Conservation (phyloP, 2,113 vertebrate genomes). For the Hepsetus odoe region DNA sequence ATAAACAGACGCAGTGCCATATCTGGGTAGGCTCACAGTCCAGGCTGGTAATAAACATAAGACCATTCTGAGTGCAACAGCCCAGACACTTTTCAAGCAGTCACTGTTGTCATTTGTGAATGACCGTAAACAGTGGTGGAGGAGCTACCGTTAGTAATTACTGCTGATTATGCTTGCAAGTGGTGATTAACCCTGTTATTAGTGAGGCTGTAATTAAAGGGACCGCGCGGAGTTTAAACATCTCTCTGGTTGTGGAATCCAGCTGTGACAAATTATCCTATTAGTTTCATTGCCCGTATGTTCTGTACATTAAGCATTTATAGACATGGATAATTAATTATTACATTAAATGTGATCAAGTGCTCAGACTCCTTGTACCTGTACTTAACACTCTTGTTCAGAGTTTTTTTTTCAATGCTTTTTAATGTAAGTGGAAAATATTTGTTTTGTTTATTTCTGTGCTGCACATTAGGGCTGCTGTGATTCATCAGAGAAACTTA, state of each 20-base stretch:
- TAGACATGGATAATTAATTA: not conserved
- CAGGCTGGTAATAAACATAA: slow-evolving; percentile 12
- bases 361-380: no score
- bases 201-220: slow-evolving; percentile 47
- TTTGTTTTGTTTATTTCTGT: no score
- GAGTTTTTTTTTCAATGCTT: no score
- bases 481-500: no score
- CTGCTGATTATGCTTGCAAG: slow-evolving; percentile 68
- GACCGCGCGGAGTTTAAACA: not conserved
- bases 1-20: not conserved
- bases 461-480: no score
- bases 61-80: slow-evolving; percentile 44
- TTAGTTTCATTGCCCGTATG: not conserved
- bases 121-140: slow-evolving; percentile 60
- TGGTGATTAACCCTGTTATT: slow-evolving; percentile 61
- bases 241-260: slow-evolving; percentile 21
- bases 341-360: not conserved
- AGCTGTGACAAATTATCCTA: not conserved
- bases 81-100: not conserved
- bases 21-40: slow-evolving; percentile 12
- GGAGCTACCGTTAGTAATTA: slow-evolving; percentile 64
- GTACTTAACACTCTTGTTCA: not conserved
- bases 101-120: slow-evolving; percentile 9
- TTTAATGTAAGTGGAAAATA: no score
- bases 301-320: slow-evolving; percentile 2